phyloP scores from a whole-genome alignment of 2,888 invertebrate genomes.

The Rotaria macrura region DNA sequence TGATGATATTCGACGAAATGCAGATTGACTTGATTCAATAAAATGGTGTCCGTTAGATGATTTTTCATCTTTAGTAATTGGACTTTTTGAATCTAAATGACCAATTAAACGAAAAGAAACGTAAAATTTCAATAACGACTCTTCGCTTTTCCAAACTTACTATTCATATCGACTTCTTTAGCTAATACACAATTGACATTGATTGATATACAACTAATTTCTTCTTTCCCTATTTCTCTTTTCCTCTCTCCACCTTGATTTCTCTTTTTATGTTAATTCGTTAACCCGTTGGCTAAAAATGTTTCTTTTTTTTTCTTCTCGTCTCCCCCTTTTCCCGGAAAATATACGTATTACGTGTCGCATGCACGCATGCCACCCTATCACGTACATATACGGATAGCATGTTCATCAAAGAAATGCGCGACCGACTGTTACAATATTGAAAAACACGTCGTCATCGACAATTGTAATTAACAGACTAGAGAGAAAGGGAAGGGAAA shows the following conservation, averaged over 20 bases:
- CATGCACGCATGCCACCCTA: slow-evolving; percentile 7
- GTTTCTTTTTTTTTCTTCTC: not conserved
- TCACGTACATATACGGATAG: not conserved
- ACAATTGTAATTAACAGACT: slow-evolving; percentile 3
- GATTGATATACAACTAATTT: slow-evolving; percentile 7
- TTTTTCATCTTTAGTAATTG: not conserved
- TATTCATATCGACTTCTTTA: not conserved
- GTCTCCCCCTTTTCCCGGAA: not conserved
- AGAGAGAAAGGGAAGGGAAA: not conserved
- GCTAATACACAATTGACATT: not conserved
- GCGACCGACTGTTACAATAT: slow-evolving; percentile 15
- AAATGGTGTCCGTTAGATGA: not conserved
- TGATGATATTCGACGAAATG: not conserved
- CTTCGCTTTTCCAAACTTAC: too few relatives aligned
- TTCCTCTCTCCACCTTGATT: not conserved
- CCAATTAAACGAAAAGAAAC: not conserved
- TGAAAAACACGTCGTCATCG: slow-evolving; percentile 2
- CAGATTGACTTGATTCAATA: slow-evolving; percentile 2
- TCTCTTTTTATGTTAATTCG: not conserved
- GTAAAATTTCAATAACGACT: not conserved
- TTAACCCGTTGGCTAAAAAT: not conserved
- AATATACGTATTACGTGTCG: slow-evolving; percentile 15
- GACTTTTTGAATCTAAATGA: not conserved
- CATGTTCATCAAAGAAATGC: slow-evolving; percentile 11
- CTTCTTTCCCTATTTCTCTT: not conserved